Evolutionary conservation across 2,888 invertebrate species (phyloP).

Genomic region (Luffia ferchaultella): DNA sequence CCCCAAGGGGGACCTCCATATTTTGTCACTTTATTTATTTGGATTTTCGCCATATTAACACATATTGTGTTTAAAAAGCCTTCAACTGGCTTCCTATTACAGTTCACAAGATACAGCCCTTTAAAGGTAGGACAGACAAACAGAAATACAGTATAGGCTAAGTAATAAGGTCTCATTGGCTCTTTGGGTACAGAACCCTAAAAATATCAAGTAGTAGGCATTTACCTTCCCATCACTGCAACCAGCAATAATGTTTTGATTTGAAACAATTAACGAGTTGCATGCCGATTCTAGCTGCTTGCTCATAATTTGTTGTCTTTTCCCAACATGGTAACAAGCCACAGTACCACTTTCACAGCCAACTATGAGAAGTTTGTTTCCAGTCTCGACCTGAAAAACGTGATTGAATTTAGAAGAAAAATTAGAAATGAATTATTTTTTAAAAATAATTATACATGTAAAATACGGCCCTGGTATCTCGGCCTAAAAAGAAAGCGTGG

Average conservation of each 20-base stretch:
- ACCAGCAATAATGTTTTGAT: conserved; percentile 58
- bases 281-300: conserved; percentile 53
- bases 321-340: conserved; percentile 61
- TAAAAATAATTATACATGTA: neutral
- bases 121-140: too few species aligned
- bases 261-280: conserved; percentile 62
- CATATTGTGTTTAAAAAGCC: too few species aligned
- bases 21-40: too few species aligned
- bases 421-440: neutral
- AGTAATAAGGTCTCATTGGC: too few species aligned
- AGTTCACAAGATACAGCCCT: too few species aligned
- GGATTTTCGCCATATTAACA: too few species aligned
- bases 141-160: too few species aligned
- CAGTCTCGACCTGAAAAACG: conserved; percentile 62
- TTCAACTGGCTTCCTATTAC: too few species aligned
- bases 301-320: conserved; percentile 46
- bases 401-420: neutral
- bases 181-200: too few species aligned
- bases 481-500: too few species aligned
- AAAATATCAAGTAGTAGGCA: too few species aligned
- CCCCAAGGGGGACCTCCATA: too few species aligned
- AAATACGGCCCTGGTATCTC: neutral
- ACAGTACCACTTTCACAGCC: conserved; percentile 70
- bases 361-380: conserved; percentile 66
- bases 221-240: conserved; percentile 69